These are phyloP conservation scores for Gadopsis marmoratus DNA, from an alignment of 2,797 vertebrate species.

Conservation along the genomic window DNA sequence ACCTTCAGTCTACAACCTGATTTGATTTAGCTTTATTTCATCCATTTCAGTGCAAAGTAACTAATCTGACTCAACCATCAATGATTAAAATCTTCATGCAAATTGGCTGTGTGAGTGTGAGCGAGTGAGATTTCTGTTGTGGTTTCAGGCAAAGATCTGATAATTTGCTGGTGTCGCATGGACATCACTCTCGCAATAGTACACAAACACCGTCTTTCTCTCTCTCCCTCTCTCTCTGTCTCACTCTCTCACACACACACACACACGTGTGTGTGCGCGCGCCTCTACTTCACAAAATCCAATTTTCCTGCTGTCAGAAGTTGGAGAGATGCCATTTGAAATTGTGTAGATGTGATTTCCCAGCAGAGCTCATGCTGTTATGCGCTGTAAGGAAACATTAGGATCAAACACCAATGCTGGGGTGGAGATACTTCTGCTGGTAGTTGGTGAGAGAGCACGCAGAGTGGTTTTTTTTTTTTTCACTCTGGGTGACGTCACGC, in stretches of 20 bases:
- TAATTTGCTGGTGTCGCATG: constrained; percentile 48
- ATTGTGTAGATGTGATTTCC: constrained; percentile 77
- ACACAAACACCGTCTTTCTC: constrained; percentile 36
- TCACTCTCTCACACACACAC: neutral
- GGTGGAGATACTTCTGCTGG: constrained; percentile 43
- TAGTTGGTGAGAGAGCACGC: constrained; percentile 23
- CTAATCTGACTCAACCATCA: too few species aligned
- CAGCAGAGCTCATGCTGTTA: constrained; percentile 68
- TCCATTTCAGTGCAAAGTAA: too few species aligned
- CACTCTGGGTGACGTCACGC: neutral
- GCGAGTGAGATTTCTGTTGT: constrained; percentile 21
- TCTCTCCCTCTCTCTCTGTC: constrained; percentile 23
- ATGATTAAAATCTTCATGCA: too few species aligned
- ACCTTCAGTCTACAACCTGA: neutral
- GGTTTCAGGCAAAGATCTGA: constrained; percentile 48
- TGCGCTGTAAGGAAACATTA: constrained; percentile 69
- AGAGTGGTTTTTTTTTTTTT: neutral
- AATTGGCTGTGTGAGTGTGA: neutral
- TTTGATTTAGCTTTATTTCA: neutral
- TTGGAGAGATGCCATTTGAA: constrained; percentile 68
- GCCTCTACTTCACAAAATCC: constrained; percentile 60
- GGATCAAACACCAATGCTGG: constrained; percentile 56
- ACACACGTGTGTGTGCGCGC: neutral
- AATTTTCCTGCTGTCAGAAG: constrained; percentile 78
- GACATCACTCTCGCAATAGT: constrained; percentile 22